Percentiles rank a stretch among this genome's conserved stretches.
phyloP scores from a whole-genome alignment of 2,888 invertebrate genomes.

The Tipula confusa region DNA sequence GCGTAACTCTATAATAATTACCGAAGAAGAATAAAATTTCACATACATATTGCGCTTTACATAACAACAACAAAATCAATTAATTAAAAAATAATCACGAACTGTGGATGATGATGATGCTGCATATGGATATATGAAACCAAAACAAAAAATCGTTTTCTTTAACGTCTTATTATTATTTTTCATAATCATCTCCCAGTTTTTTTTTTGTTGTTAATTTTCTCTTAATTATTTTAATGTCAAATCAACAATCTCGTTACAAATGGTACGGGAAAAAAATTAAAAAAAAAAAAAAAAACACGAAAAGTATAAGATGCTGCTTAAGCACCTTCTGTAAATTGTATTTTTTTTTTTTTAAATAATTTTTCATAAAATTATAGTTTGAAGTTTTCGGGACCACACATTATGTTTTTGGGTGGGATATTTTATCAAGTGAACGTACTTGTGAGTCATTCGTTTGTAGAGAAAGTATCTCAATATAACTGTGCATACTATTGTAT shows the following conservation, averaged over 20 bases:
- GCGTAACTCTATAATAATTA: background rate
- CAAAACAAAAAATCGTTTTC: background rate
- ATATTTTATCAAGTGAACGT: too few relatives aligned
- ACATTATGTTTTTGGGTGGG: background rate
- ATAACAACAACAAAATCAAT: conserved; percentile 1
- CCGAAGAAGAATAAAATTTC: background rate
- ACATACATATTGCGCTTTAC: background rate
- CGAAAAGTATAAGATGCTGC: background rate
- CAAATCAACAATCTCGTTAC: conserved; percentile 20
- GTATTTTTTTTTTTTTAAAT: background rate
- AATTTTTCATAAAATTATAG: background rate
- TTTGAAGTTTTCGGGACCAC: background rate
- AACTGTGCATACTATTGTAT: too few relatives aligned
- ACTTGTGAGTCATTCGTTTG: too few relatives aligned
- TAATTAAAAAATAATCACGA: conserved; percentile 12
- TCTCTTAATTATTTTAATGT: conserved; percentile 25
- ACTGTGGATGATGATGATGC: background rate
- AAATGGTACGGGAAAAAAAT: background rate
- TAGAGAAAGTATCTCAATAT: background rate
- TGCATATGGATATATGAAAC: background rate
- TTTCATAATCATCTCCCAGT: background rate
- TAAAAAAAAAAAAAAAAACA: background rate
- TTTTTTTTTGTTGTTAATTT: background rate
- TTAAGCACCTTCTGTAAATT: background rate
- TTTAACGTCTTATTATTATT: background rate